phyloP scores from a whole-genome alignment of 2,113 vertebrate species.

The Aspiorhynchus laticeps region DNA sequence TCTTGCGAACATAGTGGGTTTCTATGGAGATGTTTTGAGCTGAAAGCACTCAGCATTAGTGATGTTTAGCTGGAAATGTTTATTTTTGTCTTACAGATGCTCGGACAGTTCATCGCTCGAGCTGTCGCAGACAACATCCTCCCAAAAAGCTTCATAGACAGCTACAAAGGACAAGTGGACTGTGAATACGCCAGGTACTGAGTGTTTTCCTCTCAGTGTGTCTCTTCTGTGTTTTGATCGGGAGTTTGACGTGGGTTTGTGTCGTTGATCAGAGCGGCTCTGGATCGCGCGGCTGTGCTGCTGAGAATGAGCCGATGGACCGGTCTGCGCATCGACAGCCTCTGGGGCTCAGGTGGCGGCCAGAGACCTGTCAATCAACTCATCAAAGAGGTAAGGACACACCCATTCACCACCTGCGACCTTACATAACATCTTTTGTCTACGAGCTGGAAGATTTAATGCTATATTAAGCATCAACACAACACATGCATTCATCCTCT shows the following conservation, averaged over 20 bases:
- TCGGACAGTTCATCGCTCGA: constrained; percentile 95
- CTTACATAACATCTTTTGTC: neutral
- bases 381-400: constrained; percentile 86
- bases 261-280: constrained; percentile 78
- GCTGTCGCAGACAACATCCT: constrained; percentile 93
- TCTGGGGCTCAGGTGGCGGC: constrained; percentile 93
- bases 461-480: neutral
- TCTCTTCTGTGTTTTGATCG: neutral
- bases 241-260: neutral
- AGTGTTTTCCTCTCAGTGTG: neutral
- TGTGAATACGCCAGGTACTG: constrained; percentile 89
- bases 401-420: neutral
- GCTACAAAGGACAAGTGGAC: constrained; percentile 95
- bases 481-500: no score
- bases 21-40: neutral
- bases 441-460: neutral
- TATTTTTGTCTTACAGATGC: constrained; percentile 78
- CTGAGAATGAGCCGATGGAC: constrained; percentile 90
- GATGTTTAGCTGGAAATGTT: neutral
- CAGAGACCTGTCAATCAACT: constrained; percentile 92
- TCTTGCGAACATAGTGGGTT: neutral
- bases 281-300: constrained; percentile 91
- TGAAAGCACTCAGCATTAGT: neutral
- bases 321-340: constrained; percentile 89
- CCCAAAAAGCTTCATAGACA: constrained; percentile 87